Percentiles rank a stretch among this genome's conserved stretches.
Evolutionary conservation across 2,888 invertebrate species (phyloP).

Genomic region (Spodoptera littoralis): DNA sequence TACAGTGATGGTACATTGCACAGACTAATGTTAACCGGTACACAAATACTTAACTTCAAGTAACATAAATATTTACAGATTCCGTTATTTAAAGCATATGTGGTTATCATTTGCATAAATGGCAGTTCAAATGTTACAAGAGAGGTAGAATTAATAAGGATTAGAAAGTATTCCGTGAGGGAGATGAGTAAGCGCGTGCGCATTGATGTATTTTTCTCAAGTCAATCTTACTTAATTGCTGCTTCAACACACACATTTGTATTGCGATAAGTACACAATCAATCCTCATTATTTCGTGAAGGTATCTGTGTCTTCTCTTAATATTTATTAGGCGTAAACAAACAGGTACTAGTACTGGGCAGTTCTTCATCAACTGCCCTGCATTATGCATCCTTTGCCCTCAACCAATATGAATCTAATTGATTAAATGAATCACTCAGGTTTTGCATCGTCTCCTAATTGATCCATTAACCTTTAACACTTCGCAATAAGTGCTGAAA

Average conservation of each 20-base stretch:
- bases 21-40: conserved; percentile 23
- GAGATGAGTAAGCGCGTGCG: conserved; percentile 4
- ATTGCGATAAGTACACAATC: background rate
- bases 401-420: too few relatives aligned
- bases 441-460: too few relatives aligned
- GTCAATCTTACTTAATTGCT: conserved; percentile 2
- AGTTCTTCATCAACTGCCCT: too few relatives aligned
- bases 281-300: background rate
- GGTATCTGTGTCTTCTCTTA: too few relatives aligned
- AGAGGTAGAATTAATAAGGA: conserved; percentile 13
- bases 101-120: conserved; percentile 25
- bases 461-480: too few relatives aligned
- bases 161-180: conserved; percentile 28
- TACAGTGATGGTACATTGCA: conserved; percentile 61
- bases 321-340: too few relatives aligned
- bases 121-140: conserved; percentile 26
- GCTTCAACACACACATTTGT: conserved; percentile 1
- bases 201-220: conserved; percentile 11
- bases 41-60: conserved; percentile 11
- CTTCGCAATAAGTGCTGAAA: too few relatives aligned
- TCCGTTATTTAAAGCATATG: conserved; percentile 24
- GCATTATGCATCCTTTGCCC: too few relatives aligned
- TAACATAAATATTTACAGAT: conserved; percentile 1
- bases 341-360: too few relatives aligned
- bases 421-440: too few relatives aligned